A percentile compares a stretch with the other conserved stretches of the same genome.
Conservation (phyloP, 2,888 invertebrate species). For the Sphecodes monilicornis region DNA sequence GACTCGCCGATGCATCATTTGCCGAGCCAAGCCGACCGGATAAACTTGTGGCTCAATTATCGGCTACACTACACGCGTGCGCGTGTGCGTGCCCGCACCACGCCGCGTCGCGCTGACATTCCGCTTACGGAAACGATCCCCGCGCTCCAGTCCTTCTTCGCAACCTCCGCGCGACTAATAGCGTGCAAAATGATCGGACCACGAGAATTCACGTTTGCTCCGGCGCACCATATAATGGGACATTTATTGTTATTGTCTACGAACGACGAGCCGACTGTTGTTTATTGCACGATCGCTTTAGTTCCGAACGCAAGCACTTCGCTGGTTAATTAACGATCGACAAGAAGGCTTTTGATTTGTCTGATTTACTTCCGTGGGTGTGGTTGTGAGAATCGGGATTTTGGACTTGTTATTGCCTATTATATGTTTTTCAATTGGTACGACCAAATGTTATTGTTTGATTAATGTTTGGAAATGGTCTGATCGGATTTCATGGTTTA, state of each 20-base stretch:
- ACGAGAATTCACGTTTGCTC: neutral
- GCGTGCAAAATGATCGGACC: conserved; percentile 28
- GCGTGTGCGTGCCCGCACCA: conserved; percentile 26
- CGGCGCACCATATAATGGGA: neutral
- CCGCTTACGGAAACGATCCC: conserved; percentile 54
- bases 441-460: no score
- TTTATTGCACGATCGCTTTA: neutral
- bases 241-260: neutral
- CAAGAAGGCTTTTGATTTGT: neutral
- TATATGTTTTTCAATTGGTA: neutral
- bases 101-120: conserved; percentile 19
- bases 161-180: conserved; percentile 26
- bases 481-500: neutral
- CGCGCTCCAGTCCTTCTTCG: neutral
- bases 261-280: neutral
- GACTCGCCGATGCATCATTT: conserved; percentile 74
- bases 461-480: neutral
- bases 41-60: conserved; percentile 77
- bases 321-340: neutral
- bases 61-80: conserved; percentile 47
- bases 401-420: neutral
- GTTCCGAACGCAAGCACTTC: neutral
- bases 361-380: neutral
- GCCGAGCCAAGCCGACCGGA: conserved; percentile 59
- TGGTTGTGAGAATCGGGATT: neutral